Evolutionary conservation across 2,797 vertebrate genomes (phyloP).

Genomic region (Amphiprion clarkii): DNA sequence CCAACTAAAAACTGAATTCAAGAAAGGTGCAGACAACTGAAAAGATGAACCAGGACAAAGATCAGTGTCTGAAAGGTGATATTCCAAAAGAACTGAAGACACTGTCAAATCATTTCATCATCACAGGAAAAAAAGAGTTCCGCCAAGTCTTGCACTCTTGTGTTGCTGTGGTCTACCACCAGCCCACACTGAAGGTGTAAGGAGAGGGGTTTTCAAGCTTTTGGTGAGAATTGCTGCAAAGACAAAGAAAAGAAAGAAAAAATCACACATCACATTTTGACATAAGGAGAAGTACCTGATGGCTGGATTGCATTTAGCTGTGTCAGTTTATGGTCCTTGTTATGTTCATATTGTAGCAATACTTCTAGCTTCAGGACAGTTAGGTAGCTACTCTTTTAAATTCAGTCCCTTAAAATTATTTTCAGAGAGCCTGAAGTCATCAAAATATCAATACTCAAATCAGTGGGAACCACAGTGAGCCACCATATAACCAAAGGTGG

Average conservation of each 20-base stretch:
- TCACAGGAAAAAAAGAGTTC: constrained; percentile 11
- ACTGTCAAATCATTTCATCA: constrained; percentile 61
- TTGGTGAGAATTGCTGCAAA: constrained; percentile 12
- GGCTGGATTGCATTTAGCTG: neutral
- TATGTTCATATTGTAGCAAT: neutral
- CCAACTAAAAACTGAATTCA: neutral
- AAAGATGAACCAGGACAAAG: constrained; percentile 14
- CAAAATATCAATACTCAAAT: constrained; percentile 1
- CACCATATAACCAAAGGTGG: neutral
- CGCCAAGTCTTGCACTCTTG: constrained; percentile 9
- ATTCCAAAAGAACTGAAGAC: constrained; percentile 30
- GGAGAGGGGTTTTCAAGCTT: constrained; percentile 20
- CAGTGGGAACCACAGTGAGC: neutral
- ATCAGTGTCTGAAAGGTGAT: constrained; percentile 4
- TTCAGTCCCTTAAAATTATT: neutral
- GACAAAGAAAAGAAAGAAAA: constrained; percentile 7
- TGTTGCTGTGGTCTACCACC: constrained; percentile 29
- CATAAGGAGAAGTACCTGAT: neutral
- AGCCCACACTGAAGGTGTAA: constrained; percentile 9
- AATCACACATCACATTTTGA: constrained; percentile 5
- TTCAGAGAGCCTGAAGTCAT: constrained; percentile 3
- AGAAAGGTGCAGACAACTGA: neutral
- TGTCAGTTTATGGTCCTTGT: neutral
- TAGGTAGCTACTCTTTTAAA: neutral
- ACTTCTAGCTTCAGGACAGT: no score